phyloP scores from a whole-genome alignment of 1,140 invertebrate genomes.

The Camponotus pennsylvanicus region DNA sequence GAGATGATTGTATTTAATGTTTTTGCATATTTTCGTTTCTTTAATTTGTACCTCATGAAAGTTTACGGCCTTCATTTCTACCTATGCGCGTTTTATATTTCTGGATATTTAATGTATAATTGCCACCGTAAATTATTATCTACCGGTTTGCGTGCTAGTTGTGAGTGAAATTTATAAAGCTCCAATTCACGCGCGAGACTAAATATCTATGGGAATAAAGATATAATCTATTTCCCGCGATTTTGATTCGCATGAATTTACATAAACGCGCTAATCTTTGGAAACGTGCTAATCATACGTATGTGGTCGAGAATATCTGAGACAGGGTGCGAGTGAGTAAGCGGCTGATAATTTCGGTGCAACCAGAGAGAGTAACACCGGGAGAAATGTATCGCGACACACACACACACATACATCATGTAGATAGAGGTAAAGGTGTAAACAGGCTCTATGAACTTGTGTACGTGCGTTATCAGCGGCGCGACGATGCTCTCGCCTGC shows the following conservation, averaged over 20 bases:
- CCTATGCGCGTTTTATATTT: neutral
- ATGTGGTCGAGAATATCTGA: neutral
- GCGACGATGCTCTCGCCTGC: neutral
- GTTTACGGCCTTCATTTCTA: neutral
- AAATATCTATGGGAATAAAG: too few species aligned
- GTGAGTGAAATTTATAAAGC: constrained; percentile 52
- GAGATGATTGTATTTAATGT: constrained; percentile 39
- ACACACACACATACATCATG: neutral
- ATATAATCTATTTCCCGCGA: neutral
- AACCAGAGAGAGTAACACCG: neutral
- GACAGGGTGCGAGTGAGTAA: neutral
- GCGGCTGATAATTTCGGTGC: constrained; percentile 22
- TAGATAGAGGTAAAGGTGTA: constrained; percentile 19
- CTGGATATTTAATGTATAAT: constrained; percentile 34
- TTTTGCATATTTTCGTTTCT: constrained; percentile 27
- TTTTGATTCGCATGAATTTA: neutral
- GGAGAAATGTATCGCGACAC: neutral
- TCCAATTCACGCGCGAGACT: constrained; percentile 13
- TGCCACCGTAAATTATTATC: constrained; percentile 34
- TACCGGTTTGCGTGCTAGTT: constrained; percentile 13
- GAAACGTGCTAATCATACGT: constrained; percentile 11
- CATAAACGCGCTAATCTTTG: neutral
- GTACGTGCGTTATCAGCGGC: constrained; percentile 12
- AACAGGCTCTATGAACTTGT: constrained; percentile 19
- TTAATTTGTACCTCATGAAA: neutral